Evolutionary conservation across 2,797 vertebrate species (phyloP), one percentile per base, ranked within the genome.

Genomic region (Enteromius mattozi): DNA sequence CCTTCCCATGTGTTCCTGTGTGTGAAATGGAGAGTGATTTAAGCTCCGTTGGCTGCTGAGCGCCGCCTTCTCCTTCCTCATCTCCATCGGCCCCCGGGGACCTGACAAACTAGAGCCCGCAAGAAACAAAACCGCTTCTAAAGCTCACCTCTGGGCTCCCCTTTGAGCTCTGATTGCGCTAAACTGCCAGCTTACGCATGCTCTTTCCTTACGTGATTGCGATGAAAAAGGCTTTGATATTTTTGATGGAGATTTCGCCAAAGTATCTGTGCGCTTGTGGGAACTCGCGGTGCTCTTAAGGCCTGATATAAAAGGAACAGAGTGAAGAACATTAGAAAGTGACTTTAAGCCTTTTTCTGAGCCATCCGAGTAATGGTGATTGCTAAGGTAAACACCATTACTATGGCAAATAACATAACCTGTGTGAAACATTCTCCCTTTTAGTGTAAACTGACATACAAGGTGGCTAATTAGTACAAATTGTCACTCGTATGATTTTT

Each of bases 51-150:
- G 71, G 79, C 59, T 82, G 72, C 68, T 6, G 42, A 79, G 76
- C 13, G 27, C 40, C 66, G 54, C 63, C 68, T 56, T 76, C 75
- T 82, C 56, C 45, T 40, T 71, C n/a, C 80, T 78, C 68, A 63
- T 66, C 59, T 66, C 37, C 56, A 35, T 54, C 16, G 45, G 45
- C 47, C 61, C 71, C 71, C 49, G 8, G 66, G 10, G 72, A 33
- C 66, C 68, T 19, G 37, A 77, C 79, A 69, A 69, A 79, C 78
- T 51, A 56, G 54, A 63, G 37, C 65, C 79, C 51, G 9, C 82
- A 63, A 75, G 71, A 88, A 80, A 88, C 87, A 87, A 88, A 83
- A 70, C 45, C 19, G 3, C 80, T 63, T 87, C 79, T 68, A 84
- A 81, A 71, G 56, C 81, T 86, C 65, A 78, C 42, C 76, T 83